These are phyloP conservation scores for Chaetodon trifascialis DNA, from an alignment of 2,113 vertebrate species.

Conservation along the genomic window DNA sequence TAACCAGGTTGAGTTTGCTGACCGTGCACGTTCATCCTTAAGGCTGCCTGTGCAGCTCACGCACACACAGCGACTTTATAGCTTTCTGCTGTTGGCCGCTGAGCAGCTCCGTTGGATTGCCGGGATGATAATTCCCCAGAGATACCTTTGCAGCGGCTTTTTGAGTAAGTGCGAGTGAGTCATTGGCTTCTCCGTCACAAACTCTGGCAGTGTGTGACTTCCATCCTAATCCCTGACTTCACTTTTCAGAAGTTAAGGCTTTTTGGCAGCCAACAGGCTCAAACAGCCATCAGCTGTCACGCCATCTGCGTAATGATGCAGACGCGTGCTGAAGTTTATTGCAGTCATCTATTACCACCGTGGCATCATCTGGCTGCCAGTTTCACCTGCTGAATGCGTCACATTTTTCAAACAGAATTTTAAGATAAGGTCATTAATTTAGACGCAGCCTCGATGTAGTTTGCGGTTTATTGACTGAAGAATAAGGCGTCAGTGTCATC, in stretches of 20 bases:
- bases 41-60: neutral
- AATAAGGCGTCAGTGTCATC: neutral
- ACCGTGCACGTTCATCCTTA: neutral
- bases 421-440: neutral
- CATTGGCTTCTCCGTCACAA: constrained; percentile 41
- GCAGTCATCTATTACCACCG: constrained; percentile 57
- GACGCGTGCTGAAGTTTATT: constrained; percentile 40
- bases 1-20: neutral
- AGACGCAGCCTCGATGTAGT: neutral
- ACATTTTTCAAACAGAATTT: neutral
- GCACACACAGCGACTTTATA: constrained; percentile 4
- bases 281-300: constrained; percentile 64
- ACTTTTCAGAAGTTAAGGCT: constrained; percentile 35
- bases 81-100: neutral
- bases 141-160: constrained; percentile 48
- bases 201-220: constrained; percentile 48
- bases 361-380: constrained; percentile 43
- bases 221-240: constrained; percentile 50
- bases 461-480: neutral
- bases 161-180: constrained; percentile 47
- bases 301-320: constrained; percentile 51
- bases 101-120: constrained; percentile 18
- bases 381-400: constrained; percentile 44
- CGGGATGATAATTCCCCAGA: constrained; percentile 28
- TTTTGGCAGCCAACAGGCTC: constrained; percentile 63